phyloP scores from a whole-genome alignment of 1,140 invertebrate species.

The Megalonaias nervosa region DNA sequence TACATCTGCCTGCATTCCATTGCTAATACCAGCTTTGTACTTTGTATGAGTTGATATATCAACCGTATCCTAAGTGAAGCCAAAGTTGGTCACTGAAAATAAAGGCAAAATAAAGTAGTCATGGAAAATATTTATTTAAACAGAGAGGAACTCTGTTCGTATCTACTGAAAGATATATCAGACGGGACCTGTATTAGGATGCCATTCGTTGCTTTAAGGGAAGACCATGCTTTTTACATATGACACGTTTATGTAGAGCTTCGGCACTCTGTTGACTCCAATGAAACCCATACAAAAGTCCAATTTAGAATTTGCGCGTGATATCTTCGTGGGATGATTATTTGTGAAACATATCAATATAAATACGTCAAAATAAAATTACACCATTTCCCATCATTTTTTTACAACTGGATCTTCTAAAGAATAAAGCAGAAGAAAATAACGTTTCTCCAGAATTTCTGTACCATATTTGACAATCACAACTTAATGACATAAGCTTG shows the following conservation, averaged over 20 bases:
- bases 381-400: too few species aligned
- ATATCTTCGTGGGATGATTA: too few species aligned
- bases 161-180: background rate
- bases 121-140: background rate
- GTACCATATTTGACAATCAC: too few species aligned
- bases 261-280: too few species aligned
- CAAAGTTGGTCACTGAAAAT: constrained; percentile 87
- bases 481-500: too few species aligned
- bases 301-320: too few species aligned
- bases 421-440: too few species aligned
- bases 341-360: too few species aligned
- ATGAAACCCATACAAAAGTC: too few species aligned
- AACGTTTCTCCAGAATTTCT: too few species aligned
- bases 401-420: too few species aligned
- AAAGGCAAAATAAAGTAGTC: background rate
- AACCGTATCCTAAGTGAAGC: constrained; percentile 95
- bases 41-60: constrained; percentile 86
- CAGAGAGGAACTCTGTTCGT: background rate
- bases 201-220: background rate
- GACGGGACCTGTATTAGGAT: background rate
- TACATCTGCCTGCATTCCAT: constrained; percentile 89
- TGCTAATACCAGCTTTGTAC: constrained; percentile 92
- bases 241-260: background rate
- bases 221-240: background rate
- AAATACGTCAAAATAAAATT: too few species aligned